phyloP scores from a whole-genome alignment of 2,797 vertebrate genomes.

The Myotis daubentonii region DNA sequence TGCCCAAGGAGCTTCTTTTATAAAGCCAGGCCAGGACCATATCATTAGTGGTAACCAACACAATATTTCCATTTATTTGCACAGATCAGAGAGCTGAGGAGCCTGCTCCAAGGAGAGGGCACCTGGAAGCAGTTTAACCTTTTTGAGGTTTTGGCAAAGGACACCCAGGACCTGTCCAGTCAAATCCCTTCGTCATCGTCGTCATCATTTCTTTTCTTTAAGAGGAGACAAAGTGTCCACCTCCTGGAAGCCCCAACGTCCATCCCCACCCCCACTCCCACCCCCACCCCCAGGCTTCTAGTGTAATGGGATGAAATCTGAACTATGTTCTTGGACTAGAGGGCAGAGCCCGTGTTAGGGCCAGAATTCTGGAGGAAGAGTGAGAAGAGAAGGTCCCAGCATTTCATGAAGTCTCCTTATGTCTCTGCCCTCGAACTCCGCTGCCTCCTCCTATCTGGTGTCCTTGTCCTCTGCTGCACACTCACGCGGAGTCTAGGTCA shows the following conservation, averaged over 20 bases:
- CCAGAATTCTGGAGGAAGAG: neutral
- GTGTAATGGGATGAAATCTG: neutral
- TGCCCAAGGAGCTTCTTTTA: conserved; percentile 40
- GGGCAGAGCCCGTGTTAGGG: neutral
- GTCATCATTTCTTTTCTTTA: neutral
- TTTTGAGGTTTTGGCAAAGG: conserved; percentile 52
- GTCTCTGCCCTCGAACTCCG: neutral
- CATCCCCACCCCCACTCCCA: neutral
- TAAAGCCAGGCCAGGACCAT: neutral
- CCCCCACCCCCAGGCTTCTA: neutral
- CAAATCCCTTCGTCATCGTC: neutral
- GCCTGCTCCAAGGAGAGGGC: neutral
- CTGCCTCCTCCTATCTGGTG: neutral
- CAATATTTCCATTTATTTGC: conserved; percentile 51
- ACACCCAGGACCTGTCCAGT: neutral
- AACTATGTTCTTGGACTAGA: neutral
- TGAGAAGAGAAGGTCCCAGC: neutral
- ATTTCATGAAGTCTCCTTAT: neutral
- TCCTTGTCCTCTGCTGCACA: neutral
- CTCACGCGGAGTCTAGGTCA: neutral
- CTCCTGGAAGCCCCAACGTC: neutral
- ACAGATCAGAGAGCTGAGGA: conserved; percentile 6
- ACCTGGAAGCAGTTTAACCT: conserved; percentile 38
- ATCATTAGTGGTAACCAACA: conserved; percentile 21
- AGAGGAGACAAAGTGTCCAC: neutral